A percentile compares a stretch with the other conserved stretches of the same genome.
These are phyloP conservation scores for Calonectris borealis DNA, from an alignment of 2,113 vertebrate genomes.

Conservation along the genomic window DNA sequence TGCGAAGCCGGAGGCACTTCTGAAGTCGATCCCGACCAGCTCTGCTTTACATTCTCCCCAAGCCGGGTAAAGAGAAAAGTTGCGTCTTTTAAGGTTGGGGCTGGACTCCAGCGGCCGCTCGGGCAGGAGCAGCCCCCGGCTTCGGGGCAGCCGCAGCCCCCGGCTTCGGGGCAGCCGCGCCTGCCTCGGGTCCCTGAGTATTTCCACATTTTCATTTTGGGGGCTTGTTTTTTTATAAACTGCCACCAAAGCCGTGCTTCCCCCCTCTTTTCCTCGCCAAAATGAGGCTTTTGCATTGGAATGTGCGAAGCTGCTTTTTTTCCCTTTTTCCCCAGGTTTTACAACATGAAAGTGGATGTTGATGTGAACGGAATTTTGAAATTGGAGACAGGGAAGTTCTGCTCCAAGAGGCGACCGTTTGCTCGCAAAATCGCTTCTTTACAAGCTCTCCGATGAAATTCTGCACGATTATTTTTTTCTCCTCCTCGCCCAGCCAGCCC, in stretches of 20 bases:
- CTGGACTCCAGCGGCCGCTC: not conserved
- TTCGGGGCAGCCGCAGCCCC: not conserved
- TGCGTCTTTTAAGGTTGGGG: accelerated
- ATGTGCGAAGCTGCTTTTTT: not conserved
- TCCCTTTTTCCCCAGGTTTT: conserved; percentile 2
- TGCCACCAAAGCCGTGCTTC: not conserved
- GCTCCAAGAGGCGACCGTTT: not conserved
- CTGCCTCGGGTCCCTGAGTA: not conserved
- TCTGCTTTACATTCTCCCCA: not conserved
- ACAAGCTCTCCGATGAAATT: not conserved
- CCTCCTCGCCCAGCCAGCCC: not conserved
- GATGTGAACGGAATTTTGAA: conserved; percentile 48
- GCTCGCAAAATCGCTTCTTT: not conserved
- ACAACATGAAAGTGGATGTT: conserved; percentile 15
- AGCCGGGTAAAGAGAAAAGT: accelerated
- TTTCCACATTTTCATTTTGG: not conserved
- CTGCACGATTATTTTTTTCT: not conserved
- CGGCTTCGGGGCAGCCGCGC: not conserved
- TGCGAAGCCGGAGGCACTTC: not conserved
- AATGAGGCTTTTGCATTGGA: not conserved
- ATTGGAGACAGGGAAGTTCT: not conserved
- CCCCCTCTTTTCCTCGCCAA: not conserved
- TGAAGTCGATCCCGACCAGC: not conserved
- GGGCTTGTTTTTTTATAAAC: not conserved
- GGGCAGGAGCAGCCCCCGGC: not conserved